These are phyloP conservation scores for Poeciliopsis prolifica DNA, from an alignment of 2,113 vertebrate genomes.

Conservation along the genomic window DNA sequence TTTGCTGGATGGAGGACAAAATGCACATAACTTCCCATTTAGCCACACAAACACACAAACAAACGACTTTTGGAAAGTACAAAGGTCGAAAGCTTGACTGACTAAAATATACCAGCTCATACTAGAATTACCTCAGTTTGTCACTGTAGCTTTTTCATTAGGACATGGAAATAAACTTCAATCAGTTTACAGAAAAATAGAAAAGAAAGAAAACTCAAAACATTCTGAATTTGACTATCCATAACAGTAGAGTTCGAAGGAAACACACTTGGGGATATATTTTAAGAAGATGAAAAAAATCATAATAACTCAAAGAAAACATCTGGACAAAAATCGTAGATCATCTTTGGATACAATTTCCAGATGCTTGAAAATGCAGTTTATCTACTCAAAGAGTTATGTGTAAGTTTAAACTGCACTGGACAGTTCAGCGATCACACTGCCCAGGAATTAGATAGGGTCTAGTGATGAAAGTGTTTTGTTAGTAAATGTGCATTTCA, in stretches of 20 bases:
- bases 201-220: background rate
- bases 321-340: background rate
- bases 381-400: too few relatives aligned
- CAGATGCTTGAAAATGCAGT: background rate
- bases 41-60: background rate
- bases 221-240: background rate
- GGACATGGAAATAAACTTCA: background rate
- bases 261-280: background rate
- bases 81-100: constrained; percentile 1
- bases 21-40: background rate
- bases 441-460: too few relatives aligned
- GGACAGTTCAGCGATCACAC: too few relatives aligned
- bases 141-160: background rate
- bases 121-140: background rate
- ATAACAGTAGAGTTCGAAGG: background rate
- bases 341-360: background rate
- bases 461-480: too few relatives aligned
- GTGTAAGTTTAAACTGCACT: too few relatives aligned
- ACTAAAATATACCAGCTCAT: background rate
- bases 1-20: constrained; percentile 15
- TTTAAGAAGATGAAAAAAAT: too few relatives aligned
- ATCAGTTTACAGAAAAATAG: background rate
- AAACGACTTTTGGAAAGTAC: constrained; percentile 6
- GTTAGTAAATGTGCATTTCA: too few relatives aligned
- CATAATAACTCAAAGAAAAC: background rate